phyloP scores from a whole-genome alignment of 2,113 vertebrate species.

The Lynx canadensis region DNA sequence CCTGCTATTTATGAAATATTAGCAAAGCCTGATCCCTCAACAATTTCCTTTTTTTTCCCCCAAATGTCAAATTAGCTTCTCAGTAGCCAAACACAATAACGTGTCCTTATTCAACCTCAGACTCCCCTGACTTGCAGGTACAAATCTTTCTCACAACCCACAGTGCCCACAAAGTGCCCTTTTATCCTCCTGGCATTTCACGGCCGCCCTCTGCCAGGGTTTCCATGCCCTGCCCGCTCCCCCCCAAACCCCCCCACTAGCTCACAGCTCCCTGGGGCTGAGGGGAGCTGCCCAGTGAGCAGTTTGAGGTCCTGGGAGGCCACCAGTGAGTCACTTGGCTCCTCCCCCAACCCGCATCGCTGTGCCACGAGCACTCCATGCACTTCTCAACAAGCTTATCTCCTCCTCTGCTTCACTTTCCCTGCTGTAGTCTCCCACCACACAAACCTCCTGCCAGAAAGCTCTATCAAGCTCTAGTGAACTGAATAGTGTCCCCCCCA shows the following conservation, averaged over 20 bases:
- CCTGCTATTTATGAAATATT: slow-evolving; percentile 9
- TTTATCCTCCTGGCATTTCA: neutral
- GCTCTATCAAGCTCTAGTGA: neutral
- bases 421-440: too few relatives aligned
- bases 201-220: fast-evolving
- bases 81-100: slow-evolving; percentile 14
- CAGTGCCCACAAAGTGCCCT: neutral
- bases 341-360: fast-evolving
- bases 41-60: slow-evolving; percentile 21
- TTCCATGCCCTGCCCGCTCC: neutral
- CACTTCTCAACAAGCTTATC: neutral
- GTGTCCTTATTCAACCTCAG: slow-evolving; percentile 23
- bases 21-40: neutral
- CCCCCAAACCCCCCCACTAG: too few relatives aligned
- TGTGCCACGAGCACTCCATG: fast-evolving
- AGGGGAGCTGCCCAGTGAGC: neutral
- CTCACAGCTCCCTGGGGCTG: neutral
- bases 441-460: neutral
- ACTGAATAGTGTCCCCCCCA: neutral
- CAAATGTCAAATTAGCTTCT: slow-evolving; percentile 57
- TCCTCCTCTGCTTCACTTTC: neutral
- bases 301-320: neutral
- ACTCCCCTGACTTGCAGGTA: neutral
- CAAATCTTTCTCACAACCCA: slow-evolving; percentile 1
- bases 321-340: fast-evolving